Evolutionary conservation across 1,140 invertebrate species (phyloP).

Genomic region (Zeugodacus cucurbitae): DNA sequence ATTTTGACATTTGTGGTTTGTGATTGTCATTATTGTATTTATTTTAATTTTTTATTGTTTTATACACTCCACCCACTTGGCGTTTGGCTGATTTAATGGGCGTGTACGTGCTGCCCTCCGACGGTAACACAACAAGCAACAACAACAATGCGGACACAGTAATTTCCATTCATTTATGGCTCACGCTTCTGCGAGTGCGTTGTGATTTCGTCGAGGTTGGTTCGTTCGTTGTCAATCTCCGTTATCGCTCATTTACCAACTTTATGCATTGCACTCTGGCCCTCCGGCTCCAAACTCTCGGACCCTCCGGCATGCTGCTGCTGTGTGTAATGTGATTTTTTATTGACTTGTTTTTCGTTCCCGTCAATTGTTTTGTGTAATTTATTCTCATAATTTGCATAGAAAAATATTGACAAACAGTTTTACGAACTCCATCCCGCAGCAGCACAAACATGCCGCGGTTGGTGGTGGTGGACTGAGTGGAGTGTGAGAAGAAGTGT

Average conservation of each 20-base stretch:
- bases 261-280: not conserved
- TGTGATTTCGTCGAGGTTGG: not conserved
- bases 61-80: not conserved
- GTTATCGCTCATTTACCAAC: not conserved
- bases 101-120: not conserved
- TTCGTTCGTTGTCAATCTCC: not conserved
- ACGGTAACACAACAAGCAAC: not conserved
- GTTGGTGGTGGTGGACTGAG: not conserved
- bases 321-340: slow-evolving; percentile 6
- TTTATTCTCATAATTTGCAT: slow-evolving; percentile 35
- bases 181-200: not conserved
- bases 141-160: not conserved
- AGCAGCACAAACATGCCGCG: not conserved
- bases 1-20: slow-evolving; percentile 31
- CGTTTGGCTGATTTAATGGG: not conserved
- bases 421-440: not conserved
- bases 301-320: not conserved
- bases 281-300: no score
- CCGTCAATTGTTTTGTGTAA: slow-evolving; percentile 27
- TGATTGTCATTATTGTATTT: slow-evolving; percentile 17
- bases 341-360: slow-evolving; percentile 37
- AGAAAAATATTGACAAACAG: slow-evolving; percentile 31
- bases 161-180: slow-evolving; percentile 5
- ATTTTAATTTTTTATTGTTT: slow-evolving; percentile 27
- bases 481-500: not conserved